Percentiles rank a stretch among this genome's conserved stretches.
These are phyloP conservation scores for Saturnia japonica DNA, from an alignment of 2,888 invertebrate genomes.

Conservation along the genomic window DNA sequence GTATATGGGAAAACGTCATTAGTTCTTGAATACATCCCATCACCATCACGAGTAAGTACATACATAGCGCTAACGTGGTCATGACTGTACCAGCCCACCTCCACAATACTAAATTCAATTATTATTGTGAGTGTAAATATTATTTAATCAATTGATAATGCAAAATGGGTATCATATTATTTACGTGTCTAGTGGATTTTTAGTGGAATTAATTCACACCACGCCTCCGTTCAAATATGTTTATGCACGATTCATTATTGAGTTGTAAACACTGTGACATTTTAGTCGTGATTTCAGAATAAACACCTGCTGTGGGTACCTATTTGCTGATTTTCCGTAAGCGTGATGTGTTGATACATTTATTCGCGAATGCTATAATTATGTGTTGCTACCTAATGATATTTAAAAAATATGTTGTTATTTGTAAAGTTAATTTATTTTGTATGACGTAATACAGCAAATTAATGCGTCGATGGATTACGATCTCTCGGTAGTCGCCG, in stretches of 20 bases:
- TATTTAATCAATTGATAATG: conserved; percentile 10
- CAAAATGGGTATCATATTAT: conserved; percentile 17
- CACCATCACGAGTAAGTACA: no score
- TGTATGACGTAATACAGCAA: background rate
- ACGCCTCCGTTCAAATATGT: conserved; percentile 52
- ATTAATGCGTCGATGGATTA: no score
- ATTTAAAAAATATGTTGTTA: conserved; percentile 21
- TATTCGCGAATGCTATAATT: conserved; percentile 11
- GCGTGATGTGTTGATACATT: conserved; percentile 11
- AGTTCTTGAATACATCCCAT: no score
- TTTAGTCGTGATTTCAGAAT: conserved; percentile 66
- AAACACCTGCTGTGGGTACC: conserved; percentile 49
- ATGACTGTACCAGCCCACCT: background rate
- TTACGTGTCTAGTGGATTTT: conserved; percentile 35
- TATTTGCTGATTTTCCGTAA: conserved; percentile 38
- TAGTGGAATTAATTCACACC: conserved; percentile 50
- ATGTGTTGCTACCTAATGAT: conserved; percentile 11
- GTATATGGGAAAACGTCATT: background rate
- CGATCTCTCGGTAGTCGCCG: no score
- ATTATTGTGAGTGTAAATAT: conserved; percentile 6
- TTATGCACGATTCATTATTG: conserved; percentile 59
- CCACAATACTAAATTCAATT: background rate
- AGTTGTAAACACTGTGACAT: conserved; percentile 54
- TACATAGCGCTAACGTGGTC: background rate
- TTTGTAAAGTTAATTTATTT: conserved; percentile 11